These are phyloP conservation scores for Hoplodrina ambigua DNA, from an alignment of 2,888 invertebrate species.

Conservation along the genomic window DNA sequence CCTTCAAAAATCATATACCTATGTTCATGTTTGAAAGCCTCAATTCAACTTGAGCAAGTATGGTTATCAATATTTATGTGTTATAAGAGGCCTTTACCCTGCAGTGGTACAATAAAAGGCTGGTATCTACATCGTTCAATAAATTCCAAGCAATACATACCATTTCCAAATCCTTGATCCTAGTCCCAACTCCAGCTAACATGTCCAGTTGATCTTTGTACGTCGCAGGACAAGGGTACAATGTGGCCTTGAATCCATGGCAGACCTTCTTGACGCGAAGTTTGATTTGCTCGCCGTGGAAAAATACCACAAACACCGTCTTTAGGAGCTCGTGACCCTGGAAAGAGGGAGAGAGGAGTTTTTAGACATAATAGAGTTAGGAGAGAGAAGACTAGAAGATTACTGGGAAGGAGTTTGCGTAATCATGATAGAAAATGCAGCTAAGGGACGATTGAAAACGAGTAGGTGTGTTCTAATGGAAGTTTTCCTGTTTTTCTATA, in stretches of 20 bases:
- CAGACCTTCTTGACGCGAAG: conserved; percentile 94
- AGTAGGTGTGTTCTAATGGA: not conserved
- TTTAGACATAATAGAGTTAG: too few species aligned
- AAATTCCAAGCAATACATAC: conserved; percentile 70
- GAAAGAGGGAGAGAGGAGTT: conserved; percentile 40
- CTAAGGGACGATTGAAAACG: not conserved
- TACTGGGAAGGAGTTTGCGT: not conserved
- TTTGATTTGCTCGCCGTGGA: conserved; percentile 94
- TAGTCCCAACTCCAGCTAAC: conserved; percentile 93
- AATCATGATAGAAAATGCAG: not conserved
- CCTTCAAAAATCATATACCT: too few species aligned
- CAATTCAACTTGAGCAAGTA: too few species aligned
- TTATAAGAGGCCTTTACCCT: too few species aligned
- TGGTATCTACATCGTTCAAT: too few species aligned
- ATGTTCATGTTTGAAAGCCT: too few species aligned
- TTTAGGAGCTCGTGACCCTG: conserved; percentile 93
- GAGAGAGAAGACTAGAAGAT: not conserved
- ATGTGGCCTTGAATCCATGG: conserved; percentile 94
- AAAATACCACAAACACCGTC: conserved; percentile 92
- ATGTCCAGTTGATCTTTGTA: conserved; percentile 93
- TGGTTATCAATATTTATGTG: too few species aligned
- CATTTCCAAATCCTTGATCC: conserved; percentile 93
- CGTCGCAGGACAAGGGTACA: conserved; percentile 94
- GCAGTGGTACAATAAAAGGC: too few species aligned
- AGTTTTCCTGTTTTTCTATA: too few species aligned